Evolutionary conservation across 2,888 invertebrate genomes (phyloP).

Genomic region (Cephus runcator): DNA sequence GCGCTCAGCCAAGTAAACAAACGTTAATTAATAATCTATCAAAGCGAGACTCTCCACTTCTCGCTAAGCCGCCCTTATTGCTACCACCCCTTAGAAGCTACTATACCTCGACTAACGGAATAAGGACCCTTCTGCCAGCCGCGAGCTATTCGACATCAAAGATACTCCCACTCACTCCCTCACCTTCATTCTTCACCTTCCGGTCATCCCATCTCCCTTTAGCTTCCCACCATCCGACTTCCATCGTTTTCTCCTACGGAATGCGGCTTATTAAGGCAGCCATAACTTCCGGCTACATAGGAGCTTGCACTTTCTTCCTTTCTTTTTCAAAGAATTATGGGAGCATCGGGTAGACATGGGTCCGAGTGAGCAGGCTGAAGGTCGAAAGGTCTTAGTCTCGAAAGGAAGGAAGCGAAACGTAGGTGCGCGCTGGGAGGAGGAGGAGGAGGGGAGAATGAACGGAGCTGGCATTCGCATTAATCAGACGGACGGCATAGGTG

Average conservation of each 20-base stretch:
- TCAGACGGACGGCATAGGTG: conserved; percentile 49
- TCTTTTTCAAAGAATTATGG: background rate
- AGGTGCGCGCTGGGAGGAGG: background rate
- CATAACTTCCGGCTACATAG: background rate
- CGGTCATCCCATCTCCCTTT: background rate
- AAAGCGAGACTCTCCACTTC: conserved; percentile 14
- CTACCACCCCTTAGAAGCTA: background rate
- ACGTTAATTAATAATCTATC: conserved; percentile 36
- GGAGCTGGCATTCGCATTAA: conserved; percentile 37
- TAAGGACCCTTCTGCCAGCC: background rate
- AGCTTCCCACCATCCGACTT: background rate
- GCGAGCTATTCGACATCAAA: background rate
- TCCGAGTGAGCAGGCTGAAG: background rate
- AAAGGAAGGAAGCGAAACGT: background rate
- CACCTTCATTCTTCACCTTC: background rate
- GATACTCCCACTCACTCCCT: background rate
- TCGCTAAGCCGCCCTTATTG: conserved; percentile 4
- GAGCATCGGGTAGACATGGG: background rate
- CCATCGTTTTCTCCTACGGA: background rate
- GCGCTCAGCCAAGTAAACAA: conserved; percentile 25
- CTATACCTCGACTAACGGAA: background rate
- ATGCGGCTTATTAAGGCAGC: background rate
- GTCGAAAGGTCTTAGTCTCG: background rate
- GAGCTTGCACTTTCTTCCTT: background rate
- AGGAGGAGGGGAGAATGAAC: conserved; percentile 9